Percentiles rank a stretch among this genome's conserved stretches.
Evolutionary conservation across 2,797 vertebrate species (phyloP).

Genomic region (Spinibarbus caldwelli): DNA sequence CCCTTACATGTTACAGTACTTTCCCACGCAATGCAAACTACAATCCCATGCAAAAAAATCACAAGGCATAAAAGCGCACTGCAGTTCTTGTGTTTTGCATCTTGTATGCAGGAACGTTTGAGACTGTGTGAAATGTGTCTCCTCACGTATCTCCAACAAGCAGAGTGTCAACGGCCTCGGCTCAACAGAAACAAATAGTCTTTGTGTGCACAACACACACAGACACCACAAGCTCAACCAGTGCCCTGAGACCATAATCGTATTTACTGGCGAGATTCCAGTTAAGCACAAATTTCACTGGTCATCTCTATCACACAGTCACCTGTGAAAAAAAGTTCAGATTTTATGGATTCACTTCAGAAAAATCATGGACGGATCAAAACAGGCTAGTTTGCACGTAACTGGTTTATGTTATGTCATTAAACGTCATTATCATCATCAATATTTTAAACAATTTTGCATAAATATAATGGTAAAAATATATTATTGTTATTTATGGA

Average conservation of each 20-base stretch:
- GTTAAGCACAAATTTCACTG: not conserved
- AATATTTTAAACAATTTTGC: no score
- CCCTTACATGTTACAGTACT: conserved; percentile 10
- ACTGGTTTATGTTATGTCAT: not conserved
- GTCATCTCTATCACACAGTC: not conserved
- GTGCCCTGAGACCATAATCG: not conserved
- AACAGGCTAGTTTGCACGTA: not conserved
- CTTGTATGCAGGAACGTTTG: not conserved
- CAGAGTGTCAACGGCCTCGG: not conserved
- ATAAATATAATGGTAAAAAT: no score
- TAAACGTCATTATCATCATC: no score
- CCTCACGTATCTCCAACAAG: not conserved
- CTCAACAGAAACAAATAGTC: conserved; percentile 43
- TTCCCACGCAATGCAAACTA: conserved; percentile 24
- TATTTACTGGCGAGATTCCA: not conserved
- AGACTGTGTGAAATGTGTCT: not conserved
- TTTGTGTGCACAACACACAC: conserved; percentile 47
- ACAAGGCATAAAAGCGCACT: not conserved
- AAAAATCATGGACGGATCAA: not conserved
- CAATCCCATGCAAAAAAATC: not conserved
- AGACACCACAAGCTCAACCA: conserved; percentile 25
- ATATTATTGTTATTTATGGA: no score
- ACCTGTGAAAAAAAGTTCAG: not conserved
- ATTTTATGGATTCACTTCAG: not conserved
- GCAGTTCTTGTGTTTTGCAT: conserved; percentile 19